phyloP scores from a whole-genome alignment of 2,888 invertebrate species.

The Odontocerum albicorne region DNA sequence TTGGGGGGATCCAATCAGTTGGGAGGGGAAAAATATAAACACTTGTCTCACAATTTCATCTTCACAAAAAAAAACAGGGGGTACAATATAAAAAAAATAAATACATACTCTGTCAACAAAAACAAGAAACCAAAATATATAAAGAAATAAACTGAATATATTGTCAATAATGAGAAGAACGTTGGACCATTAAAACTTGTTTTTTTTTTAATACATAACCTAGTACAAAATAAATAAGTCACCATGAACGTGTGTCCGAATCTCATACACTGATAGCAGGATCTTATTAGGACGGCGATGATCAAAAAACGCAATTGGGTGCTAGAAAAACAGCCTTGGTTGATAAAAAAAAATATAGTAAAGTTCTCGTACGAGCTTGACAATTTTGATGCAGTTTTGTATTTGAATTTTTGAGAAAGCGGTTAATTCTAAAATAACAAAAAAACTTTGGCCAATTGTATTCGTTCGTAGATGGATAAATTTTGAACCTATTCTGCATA shows the following conservation, averaged over 20 bases:
- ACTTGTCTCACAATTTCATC: conserved; percentile 5
- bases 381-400: conserved; percentile 11
- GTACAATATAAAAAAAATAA: conserved; percentile 4
- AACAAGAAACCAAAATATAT: not conserved
- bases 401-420: conserved; percentile 17
- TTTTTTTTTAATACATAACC: too few relatives aligned
- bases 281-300: not conserved
- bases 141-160: too few relatives aligned
- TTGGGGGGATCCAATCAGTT: conserved; percentile 2
- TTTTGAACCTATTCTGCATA: conserved; percentile 57
- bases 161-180: too few relatives aligned
- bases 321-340: conserved; percentile 72
- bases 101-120: conserved; percentile 5
- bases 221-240: too few relatives aligned
- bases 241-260: not conserved
- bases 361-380: conserved; percentile 14
- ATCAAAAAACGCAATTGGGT: conserved; percentile 43
- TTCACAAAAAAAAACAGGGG: conserved; percentile 4
- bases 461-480: conserved; percentile 24
- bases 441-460: conserved; percentile 37
- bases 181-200: too few relatives aligned
- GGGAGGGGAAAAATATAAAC: conserved; percentile 3
- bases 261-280: not conserved
- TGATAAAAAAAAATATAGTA: conserved; percentile 42
- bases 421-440: too few relatives aligned